Base-by-base conservation (phyloP, 2,797 vertebrate species). In the Oreochromis mossambicus region DNA sequence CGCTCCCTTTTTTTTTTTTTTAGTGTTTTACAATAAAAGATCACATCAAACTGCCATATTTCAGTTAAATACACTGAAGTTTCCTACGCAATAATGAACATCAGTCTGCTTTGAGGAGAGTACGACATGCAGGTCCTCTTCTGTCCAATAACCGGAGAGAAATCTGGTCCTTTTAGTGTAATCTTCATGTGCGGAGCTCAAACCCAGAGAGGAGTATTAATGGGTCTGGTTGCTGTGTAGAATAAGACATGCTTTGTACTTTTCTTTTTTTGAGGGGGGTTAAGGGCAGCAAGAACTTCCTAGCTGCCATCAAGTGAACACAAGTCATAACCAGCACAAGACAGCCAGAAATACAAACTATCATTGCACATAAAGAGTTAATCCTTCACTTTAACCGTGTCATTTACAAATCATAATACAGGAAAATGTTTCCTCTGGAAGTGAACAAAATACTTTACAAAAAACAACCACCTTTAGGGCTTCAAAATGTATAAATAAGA, bases 241-340 rank as follows among this genome's bases (percentile, higher is more conserved):
- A 83, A 41, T 41, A 77, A 15, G 26, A 79, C n/a, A 5, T 24
- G 68, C n/a, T 73, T 63, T 14, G 38, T 52, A 21, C 26, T 50
- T 32, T 41, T 73, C 24, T 15, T 26, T 80, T 90, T 82, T 43
- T 24, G 8, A 2, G 4, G 15, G 66, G 3, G 38, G 66, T 63
- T 63, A 63, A 46, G 80, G 29, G 14, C 73, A 83, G 56, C 7
- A 26, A 80, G 50, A 77, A 83, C 84, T 14, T 90, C 79, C 81
- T 56, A 80, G 91, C 89, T 89, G 90, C 88, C 88, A 56, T 92
- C 85, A 82, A 78, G 80, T 89, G 79, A 89, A 81, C 54, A 91
- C 84, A 55, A 58, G 41, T 81, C 14, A 11, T 50, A 83, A 77
- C 79, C 78, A 88, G 77, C 29, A 83, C 78, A 61, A 78, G 52